Evolutionary conservation across 2,797 vertebrate genomes (phyloP).

Genomic region (Anguilla obscura): DNA sequence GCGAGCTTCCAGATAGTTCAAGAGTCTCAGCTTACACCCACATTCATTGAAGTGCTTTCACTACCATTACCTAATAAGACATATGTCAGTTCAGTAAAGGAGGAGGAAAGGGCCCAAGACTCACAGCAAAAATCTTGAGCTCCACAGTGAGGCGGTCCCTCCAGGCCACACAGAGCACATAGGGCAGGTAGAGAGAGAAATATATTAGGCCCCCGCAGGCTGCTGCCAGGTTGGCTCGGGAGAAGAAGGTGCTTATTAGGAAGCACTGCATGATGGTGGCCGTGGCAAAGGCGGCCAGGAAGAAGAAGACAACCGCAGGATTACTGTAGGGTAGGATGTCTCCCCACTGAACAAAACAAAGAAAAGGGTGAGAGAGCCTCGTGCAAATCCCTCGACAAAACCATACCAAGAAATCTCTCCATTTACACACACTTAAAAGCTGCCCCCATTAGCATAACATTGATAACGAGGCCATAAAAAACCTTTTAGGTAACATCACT

Average conservation of each 20-base stretch:
- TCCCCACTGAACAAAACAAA: constrained; percentile 68
- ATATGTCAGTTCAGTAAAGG: neutral
- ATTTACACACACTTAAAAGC: neutral
- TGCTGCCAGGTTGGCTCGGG: constrained; percentile 82
- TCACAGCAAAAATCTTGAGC: constrained; percentile 73
- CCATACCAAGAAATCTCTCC: neutral
- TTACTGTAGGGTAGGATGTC: constrained; percentile 88
- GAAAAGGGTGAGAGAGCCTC: neutral
- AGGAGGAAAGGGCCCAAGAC: constrained; percentile 44
- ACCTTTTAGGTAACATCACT: neutral
- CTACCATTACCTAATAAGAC: neutral
- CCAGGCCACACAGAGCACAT: constrained; percentile 86
- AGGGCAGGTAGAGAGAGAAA: constrained; percentile 86
- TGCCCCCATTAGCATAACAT: neutral
- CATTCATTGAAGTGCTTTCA: neutral
- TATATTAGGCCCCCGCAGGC: constrained; percentile 87
- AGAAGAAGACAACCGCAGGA: constrained; percentile 79
- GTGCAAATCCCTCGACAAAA: neutral
- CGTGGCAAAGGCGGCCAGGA: constrained; percentile 81
- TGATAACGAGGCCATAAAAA: neutral
- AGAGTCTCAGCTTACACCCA: neutral
- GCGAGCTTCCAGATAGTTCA: neutral
- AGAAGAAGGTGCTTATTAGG: constrained; percentile 88
- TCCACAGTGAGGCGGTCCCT: constrained; percentile 75
- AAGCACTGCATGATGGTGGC: constrained; percentile 91